These are phyloP conservation scores for Tipula vernalis DNA, from an alignment of 2,888 invertebrate species.

Conservation along the genomic window DNA sequence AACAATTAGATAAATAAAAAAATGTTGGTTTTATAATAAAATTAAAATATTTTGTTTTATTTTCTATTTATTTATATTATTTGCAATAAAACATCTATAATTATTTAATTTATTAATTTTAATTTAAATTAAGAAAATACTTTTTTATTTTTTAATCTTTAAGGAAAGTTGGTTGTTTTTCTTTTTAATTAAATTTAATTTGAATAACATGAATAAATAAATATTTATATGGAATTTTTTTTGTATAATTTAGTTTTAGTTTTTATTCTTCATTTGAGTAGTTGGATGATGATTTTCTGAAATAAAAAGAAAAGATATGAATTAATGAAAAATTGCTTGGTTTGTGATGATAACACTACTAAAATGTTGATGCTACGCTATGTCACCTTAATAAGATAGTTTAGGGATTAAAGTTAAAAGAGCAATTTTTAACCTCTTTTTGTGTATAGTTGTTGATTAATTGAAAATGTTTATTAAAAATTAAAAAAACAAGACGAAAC, in stretches of 20 bases:
- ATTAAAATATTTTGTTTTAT: constrained; percentile 5
- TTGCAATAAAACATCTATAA: not conserved
- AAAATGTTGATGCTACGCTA: not conserved
- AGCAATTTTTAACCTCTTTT: not conserved
- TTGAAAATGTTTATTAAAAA: not conserved
- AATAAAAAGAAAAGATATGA: not conserved
- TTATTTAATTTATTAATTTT: not conserved
- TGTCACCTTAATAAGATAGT: not conserved
- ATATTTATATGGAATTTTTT: not conserved
- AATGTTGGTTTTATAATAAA: not conserved
- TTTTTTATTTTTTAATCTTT: not conserved
- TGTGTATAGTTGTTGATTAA: not conserved
- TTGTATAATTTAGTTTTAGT: not conserved
- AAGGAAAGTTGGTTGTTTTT: not conserved
- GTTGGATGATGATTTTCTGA: not conserved
- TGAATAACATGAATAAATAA: not conserved
- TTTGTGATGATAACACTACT: not conserved
- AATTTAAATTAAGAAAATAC: not conserved
- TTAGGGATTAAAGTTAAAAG: not conserved
- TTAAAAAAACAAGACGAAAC: not conserved
- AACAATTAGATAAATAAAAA: not conserved
- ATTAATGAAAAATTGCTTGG: not conserved
- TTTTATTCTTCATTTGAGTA: not conserved
- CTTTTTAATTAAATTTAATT: not conserved
- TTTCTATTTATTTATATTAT: not conserved